These are phyloP conservation scores for Rallus crepitans DNA, from an alignment of 2,797 vertebrate genomes.

Conservation along the genomic window DNA sequence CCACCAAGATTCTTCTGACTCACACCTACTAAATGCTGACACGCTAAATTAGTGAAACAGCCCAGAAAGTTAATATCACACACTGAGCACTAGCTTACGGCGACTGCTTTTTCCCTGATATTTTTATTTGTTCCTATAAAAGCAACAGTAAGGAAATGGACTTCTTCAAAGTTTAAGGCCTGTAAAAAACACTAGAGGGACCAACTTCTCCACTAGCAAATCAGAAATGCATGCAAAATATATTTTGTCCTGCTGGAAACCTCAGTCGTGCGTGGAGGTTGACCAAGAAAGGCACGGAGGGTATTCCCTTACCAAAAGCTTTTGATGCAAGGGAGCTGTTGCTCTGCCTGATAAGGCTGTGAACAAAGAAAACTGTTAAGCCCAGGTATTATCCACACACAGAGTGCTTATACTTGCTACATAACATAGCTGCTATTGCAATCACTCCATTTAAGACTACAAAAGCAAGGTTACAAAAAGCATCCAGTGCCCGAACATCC, in stretches of 20 bases:
- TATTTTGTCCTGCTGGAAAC: background rate
- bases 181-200: background rate
- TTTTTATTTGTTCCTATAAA: background rate
- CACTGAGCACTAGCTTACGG: rapidly evolving
- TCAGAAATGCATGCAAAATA: background rate
- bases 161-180: background rate
- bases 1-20: background rate
- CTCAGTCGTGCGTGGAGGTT: background rate
- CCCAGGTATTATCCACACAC: background rate
- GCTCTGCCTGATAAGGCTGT: background rate
- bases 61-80: background rate
- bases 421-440: background rate
- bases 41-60: background rate
- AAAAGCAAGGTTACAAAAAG: background rate
- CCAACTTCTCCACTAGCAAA: background rate
- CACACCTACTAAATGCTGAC: background rate
- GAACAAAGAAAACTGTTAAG: background rate
- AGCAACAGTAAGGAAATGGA: background rate
- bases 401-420: background rate
- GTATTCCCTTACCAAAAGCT: background rate
- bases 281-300: background rate
- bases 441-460: background rate
- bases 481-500: rapidly evolving
- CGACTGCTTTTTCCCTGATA: no score
- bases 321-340: background rate